Evolutionary conservation across 2,113 vertebrate species (phyloP).

Genomic region (Taxidea taxus): DNA sequence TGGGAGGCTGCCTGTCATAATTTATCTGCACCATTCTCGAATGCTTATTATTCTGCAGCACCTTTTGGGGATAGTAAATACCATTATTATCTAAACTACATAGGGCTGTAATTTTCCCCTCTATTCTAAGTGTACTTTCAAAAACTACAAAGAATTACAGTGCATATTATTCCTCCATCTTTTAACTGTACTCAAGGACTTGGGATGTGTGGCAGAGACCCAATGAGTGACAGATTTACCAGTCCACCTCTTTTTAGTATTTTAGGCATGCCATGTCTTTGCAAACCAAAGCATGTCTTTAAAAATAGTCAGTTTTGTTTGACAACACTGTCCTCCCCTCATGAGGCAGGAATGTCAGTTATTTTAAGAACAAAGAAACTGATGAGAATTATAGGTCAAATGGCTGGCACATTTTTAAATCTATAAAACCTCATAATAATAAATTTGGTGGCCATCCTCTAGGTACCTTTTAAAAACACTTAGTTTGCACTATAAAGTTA

Average conservation of each 20-base stretch:
- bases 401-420: background rate
- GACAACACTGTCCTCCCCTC: background rate
- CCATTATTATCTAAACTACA: background rate
- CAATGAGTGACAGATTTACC: background rate
- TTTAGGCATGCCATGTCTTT: constrained; percentile 10
- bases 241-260: background rate
- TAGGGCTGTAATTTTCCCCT: background rate
- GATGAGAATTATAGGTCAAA: constrained; percentile 9
- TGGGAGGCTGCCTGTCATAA: background rate
- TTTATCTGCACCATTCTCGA: background rate
- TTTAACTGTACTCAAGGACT: background rate
- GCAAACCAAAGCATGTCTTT: constrained; percentile 40
- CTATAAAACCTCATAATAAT: background rate
- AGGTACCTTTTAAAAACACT: background rate
- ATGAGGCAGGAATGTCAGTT: constrained; percentile 40
- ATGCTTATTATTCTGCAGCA: background rate
- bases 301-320: constrained; percentile 52
- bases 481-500: background rate
- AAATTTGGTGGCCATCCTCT: background rate
- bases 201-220: background rate
- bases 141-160: background rate
- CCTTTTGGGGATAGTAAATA: background rate
- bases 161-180: background rate
- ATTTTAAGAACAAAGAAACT: constrained; percentile 58
- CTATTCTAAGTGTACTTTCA: background rate